Evolutionary conservation across 2,113 vertebrate species (phyloP).

Genomic region (Monarcha castaneiventris): DNA sequence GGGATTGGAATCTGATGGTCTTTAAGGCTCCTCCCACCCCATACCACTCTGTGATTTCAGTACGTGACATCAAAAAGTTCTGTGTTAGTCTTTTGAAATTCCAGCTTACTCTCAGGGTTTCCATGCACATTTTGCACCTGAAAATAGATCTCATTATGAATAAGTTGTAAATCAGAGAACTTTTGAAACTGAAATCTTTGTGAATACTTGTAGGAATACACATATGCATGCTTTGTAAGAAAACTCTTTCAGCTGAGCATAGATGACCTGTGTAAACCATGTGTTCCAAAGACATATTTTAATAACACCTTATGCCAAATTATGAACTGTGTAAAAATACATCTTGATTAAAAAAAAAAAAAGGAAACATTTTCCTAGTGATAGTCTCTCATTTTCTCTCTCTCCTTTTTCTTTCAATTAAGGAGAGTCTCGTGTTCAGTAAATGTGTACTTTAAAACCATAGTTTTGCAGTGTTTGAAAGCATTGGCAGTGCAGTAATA

Average conservation of each 20-base stretch:
- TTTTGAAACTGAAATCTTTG: not conserved
- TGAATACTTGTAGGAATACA: not conserved
- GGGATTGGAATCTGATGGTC: not conserved
- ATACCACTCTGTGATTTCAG: not conserved
- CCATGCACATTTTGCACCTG: not conserved
- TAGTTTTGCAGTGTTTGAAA: not conserved
- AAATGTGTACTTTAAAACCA: not conserved
- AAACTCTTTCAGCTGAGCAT: not conserved
- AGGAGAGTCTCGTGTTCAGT: not conserved
- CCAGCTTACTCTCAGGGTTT: not conserved
- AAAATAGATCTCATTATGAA: not conserved
- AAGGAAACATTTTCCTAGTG: not conserved
- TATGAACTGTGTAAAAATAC: not conserved
- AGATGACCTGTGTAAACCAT: not conserved
- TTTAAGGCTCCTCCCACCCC: not conserved
- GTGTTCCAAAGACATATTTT: not conserved
- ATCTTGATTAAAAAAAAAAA: not conserved
- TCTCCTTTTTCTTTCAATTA: not conserved
- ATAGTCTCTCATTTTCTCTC: not conserved
- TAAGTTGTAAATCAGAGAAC: not conserved
- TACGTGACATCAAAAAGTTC: fast-evolving
- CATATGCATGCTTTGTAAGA: fast-evolving
- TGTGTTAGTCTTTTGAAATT: not conserved
- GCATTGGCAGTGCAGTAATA: not conserved
- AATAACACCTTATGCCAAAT: not conserved